Evolutionary conservation across 2,113 vertebrate genomes (phyloP).

Genomic region (Pelvicachromis taeniatus): DNA sequence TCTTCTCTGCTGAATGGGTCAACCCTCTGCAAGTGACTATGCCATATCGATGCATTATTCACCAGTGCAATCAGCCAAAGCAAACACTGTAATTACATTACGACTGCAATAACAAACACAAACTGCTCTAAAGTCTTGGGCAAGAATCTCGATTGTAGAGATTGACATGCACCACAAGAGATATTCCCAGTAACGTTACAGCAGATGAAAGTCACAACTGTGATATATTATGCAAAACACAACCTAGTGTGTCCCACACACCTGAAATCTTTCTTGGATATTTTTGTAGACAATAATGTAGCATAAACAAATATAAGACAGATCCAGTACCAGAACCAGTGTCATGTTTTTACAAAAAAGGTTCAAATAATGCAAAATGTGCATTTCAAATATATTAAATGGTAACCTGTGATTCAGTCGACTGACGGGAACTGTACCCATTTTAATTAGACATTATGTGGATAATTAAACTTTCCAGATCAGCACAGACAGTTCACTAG

Average conservation of each 20-base stretch:
- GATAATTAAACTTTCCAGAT: not conserved
- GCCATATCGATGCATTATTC: not conserved
- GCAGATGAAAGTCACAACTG: not conserved
- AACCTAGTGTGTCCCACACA: not conserved
- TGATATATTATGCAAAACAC: slow-evolving; percentile 5
- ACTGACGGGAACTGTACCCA: not conserved
- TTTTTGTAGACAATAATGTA: not conserved
- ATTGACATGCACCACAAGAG: not conserved
- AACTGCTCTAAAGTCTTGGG: not conserved
- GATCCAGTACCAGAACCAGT: not conserved
- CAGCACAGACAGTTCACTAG: not conserved
- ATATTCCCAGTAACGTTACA: not conserved
- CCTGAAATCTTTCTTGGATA: not conserved
- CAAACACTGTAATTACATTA: not conserved
- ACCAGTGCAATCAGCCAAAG: not conserved
- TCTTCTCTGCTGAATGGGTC: not conserved
- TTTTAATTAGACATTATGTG: not conserved
- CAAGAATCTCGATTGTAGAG: not conserved
- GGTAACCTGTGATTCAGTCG: not conserved
- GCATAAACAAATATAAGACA: not conserved
- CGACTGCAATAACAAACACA: not conserved
- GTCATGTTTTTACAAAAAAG: not conserved
- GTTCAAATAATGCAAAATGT: not conserved
- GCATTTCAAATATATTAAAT: not conserved
- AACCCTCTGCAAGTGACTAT: not conserved